phyloP scores from a whole-genome alignment of 2,888 invertebrate genomes.

The Nomada flava region DNA sequence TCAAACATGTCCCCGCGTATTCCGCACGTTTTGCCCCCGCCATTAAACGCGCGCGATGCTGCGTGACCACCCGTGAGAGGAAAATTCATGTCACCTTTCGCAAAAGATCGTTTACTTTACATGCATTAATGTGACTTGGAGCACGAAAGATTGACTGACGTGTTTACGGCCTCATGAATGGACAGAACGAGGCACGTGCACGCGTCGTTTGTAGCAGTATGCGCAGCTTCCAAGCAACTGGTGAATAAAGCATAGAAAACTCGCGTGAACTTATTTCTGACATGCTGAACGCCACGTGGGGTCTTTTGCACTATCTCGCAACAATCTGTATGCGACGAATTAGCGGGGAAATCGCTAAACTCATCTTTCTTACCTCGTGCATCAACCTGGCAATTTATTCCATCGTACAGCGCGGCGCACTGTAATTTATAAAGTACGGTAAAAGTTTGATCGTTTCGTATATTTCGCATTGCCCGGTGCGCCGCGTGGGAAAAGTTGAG shows the following conservation, averaged over 20 bases:
- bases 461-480: not conserved
- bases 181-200: slow-evolving; percentile 13
- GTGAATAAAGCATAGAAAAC: slow-evolving; percentile 45
- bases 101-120: not conserved
- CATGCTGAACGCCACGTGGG: slow-evolving; percentile 12
- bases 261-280: slow-evolving; percentile 44
- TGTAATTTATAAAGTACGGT: not conserved
- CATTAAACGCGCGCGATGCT: too few species aligned
- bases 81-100: not conserved
- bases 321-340: too few species aligned
- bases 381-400: too few species aligned
- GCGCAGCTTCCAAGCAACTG: slow-evolving; percentile 8
- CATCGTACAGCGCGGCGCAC: too few species aligned
- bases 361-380: too few species aligned
- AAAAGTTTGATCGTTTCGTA: not conserved
- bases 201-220: slow-evolving; percentile 2
- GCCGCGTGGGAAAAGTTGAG: not conserved
- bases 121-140: not conserved
- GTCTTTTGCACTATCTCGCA: not conserved
- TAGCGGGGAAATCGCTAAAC: too few species aligned
- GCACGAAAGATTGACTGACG: slow-evolving; percentile 42
- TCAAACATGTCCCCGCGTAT: too few species aligned
- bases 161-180: slow-evolving; percentile 37
- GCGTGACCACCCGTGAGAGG: too few species aligned
- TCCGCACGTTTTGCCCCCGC: too few species aligned